Base-by-base conservation (phyloP, 2,113 vertebrate species). In the Cyanocitta stelleri region DNA sequence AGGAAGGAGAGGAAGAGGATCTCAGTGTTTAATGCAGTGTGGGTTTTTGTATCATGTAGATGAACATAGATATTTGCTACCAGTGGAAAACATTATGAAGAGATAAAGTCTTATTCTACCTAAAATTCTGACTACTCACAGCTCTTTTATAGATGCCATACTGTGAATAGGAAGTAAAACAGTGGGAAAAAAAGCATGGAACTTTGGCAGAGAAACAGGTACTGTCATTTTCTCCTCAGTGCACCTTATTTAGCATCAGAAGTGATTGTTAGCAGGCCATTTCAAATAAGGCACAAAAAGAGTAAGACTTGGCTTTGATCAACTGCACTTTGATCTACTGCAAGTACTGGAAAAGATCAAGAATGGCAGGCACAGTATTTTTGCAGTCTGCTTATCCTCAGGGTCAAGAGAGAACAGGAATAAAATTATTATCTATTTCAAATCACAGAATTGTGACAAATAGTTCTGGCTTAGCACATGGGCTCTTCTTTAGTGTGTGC, bases 261-360 rank as follows among this genome's bases (percentile, higher is more conserved):
- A 74, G 16, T 71, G 76, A 81, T 55, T 71, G 72, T 74, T 88
- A 49, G 55, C 59, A 84, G 63, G 10, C 54, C 27, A 20, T 89
- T 91, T 95, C 51, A 90, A 82, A n/a, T 69, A 66, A 85, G 27
- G 43, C 63, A 87, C 14, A 63, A 62, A 91, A 83, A 54, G 9
- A 52, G 4, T 35, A 44, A 30, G 24, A 16, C 59, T 83, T 87
- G 39, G 39, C 85, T 96, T 96, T 97, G 93, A 97, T 93, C 87
- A 93, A 10, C 72, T 59, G 46, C 8, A 6, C 77, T 95, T 95
- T 92, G 83, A 95, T 96, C 76, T 84, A 48, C 52, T 88, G 19
- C 30, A 85, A 79, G 44, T 64, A 33, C 54, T 94, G 85, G 63
- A 59, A 74, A 44, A 83, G 80, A 76, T 91, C 51, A 87, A 56